Conservation (phyloP, 2,797 vertebrate genomes). For the Malacoctenus gilli region DNA sequence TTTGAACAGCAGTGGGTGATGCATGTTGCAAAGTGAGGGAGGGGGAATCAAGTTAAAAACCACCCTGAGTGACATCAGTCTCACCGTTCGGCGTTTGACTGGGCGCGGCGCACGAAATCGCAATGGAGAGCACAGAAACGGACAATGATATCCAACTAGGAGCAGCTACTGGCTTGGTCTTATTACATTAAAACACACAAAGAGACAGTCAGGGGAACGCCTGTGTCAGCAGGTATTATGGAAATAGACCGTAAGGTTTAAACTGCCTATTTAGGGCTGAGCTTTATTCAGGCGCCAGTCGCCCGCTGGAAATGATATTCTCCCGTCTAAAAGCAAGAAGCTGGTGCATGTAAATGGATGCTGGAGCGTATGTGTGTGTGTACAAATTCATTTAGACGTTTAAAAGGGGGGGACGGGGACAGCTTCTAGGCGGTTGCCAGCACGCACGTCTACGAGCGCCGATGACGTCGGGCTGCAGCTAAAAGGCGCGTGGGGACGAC, state of each 20-base stretch:
- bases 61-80: constrained; percentile 67
- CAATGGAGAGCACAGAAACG: constrained; percentile 38
- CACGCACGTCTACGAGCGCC: constrained; percentile 31
- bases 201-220: constrained; percentile 53
- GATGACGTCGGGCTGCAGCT: constrained; percentile 42
- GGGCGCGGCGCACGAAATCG: constrained; percentile 47
- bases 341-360: constrained; percentile 58
- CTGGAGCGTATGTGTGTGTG: constrained; percentile 9
- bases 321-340: constrained; percentile 54
- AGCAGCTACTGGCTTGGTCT: constrained; percentile 48
- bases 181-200: constrained; percentile 80
- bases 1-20: constrained; percentile 56
- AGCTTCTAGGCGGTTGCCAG: constrained; percentile 26
- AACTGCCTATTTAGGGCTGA: constrained; percentile 64
- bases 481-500: constrained; percentile 19
- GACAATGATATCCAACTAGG: constrained; percentile 48
- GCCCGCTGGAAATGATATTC: constrained; percentile 62
- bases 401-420: constrained; percentile 37
- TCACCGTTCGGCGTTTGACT: constrained; percentile 52
- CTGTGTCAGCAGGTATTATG: constrained; percentile 76
- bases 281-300: constrained; percentile 63
- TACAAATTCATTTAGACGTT: constrained; percentile 53
- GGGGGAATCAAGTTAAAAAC: constrained; percentile 70
- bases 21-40: constrained; percentile 57
- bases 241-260: constrained; percentile 67